Conservation (phyloP, 2,888 invertebrate species). For the Stenodera caucasica region DNA sequence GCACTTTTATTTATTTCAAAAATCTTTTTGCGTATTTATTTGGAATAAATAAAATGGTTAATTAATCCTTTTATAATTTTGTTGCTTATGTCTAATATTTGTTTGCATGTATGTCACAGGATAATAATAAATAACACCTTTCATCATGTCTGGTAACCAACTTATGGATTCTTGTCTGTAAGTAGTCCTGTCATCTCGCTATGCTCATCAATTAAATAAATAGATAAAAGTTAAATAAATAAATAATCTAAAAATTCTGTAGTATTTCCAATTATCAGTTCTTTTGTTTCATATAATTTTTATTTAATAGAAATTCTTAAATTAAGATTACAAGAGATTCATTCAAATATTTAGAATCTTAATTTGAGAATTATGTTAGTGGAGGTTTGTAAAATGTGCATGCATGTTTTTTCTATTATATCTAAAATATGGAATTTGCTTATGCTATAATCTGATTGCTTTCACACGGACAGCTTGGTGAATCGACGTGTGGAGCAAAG, state of each 20-base stretch:
- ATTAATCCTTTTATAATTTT: slow-evolving; percentile 37
- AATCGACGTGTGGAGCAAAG: slow-evolving; percentile 69
- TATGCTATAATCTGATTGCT: slow-evolving; percentile 44
- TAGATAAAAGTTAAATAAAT: slow-evolving; percentile 6
- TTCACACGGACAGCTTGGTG: slow-evolving; percentile 62
- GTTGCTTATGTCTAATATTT: slow-evolving; percentile 41
- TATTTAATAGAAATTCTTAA: slow-evolving; percentile 10
- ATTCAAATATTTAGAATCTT: slow-evolving; percentile 4
- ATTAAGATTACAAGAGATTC: not conserved
- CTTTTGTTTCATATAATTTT: slow-evolving; percentile 9
- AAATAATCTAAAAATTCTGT: slow-evolving; percentile 9
- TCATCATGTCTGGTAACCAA: slow-evolving; percentile 65
- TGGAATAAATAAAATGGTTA: slow-evolving; percentile 26
- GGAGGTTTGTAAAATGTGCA: slow-evolving; percentile 1
- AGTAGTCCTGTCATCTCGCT: slow-evolving; percentile 51
- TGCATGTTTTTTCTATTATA: slow-evolving; percentile 11
- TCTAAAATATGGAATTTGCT: slow-evolving; percentile 32
- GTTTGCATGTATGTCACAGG: slow-evolving; percentile 51
- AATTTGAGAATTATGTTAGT: not conserved
- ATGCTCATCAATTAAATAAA: not conserved
- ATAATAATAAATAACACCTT: slow-evolving; percentile 44
- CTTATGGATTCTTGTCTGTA: slow-evolving; percentile 68
- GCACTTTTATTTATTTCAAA: slow-evolving; percentile 26
- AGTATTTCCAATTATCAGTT: slow-evolving; percentile 1
- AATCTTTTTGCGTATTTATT: slow-evolving; percentile 15